Evolutionary conservation across 2,888 invertebrate genomes (phyloP), one percentile per base, ranked within the genome.

Genomic region (Unio delphinus): DNA sequence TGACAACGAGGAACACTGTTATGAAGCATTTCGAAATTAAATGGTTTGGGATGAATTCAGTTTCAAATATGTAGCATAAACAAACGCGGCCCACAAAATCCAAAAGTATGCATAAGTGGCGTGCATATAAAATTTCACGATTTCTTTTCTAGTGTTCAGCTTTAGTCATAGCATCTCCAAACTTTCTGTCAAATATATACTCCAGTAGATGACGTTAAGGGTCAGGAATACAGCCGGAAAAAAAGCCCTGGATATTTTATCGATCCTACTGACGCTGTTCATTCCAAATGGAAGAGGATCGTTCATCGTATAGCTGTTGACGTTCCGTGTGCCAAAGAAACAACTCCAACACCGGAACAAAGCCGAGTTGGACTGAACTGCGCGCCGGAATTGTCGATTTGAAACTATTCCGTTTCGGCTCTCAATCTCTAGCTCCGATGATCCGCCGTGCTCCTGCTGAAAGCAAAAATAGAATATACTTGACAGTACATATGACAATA

Each of bases 131-230:
- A 45, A 11, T 45, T 15, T 45, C 3, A 45, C 45, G 15, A 45
- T 3, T 45, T 45, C 15, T 11, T 45, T 45, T 45, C 2, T 45
- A 3, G 11, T 15, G 11, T 45, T 45, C 15, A 45, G 26, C 61
- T 28, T 5, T 18, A 61, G 28, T 64, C 64, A 65, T 59, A 54
- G 65, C n/a, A 65, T 15, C 59, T 65, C 59, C 11, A 65, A 26
- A 55, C 57, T 59, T 62, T 77, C 77, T 20, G 74, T 61, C 15
- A 77, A 66, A 71, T 82, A 86, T 18, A 82, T 79, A 65, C 79
- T 76, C 97, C 97, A 98, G 90, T 98, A 98, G 86, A 95, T 93
- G 67, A 97, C 91, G 89, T 97, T 97, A 75, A 97, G 94, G 0
- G 95, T 90, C 0, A 94, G 93, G 88, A 97, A 97, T 0, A 95